phyloP scores from a whole-genome alignment of 1,140 invertebrate species.

The Steinernema feltiae region DNA sequence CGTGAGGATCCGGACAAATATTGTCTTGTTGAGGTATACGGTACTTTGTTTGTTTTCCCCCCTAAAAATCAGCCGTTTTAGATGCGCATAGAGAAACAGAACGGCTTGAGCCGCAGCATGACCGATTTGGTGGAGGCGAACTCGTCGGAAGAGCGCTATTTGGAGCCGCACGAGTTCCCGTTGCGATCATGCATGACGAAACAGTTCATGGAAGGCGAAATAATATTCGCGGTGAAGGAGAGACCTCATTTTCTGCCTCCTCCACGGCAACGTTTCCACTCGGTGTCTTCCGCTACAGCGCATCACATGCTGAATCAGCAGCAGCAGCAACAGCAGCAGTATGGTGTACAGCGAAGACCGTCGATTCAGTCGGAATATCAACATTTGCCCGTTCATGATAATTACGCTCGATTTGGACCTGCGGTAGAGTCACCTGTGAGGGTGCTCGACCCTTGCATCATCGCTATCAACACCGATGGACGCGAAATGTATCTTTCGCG shows the following conservation, averaged over 20 bases:
- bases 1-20: constrained; percentile 80
- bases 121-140: neutral
- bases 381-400: neutral
- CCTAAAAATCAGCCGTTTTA: neutral
- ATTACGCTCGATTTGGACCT: neutral
- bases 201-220: neutral
- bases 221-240: constrained; percentile 1
- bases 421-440: neutral
- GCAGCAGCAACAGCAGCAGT: neutral
- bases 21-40: constrained; percentile 78
- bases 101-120: neutral
- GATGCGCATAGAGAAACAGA: neutral
- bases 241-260: constrained; percentile 9
- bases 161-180: neutral
- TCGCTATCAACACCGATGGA: neutral
- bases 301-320: neutral
- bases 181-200: neutral
- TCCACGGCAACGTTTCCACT: neutral
- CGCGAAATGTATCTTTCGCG: neutral
- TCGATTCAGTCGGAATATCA: neutral
- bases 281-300: neutral
- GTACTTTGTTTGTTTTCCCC: neutral
- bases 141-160: neutral
- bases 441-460: neutral
- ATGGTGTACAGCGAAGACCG: neutral